Percentiles rank a stretch among this genome's conserved stretches.
Conservation (phyloP, 2,797 vertebrate genomes). For the Ficedula albicollis region DNA sequence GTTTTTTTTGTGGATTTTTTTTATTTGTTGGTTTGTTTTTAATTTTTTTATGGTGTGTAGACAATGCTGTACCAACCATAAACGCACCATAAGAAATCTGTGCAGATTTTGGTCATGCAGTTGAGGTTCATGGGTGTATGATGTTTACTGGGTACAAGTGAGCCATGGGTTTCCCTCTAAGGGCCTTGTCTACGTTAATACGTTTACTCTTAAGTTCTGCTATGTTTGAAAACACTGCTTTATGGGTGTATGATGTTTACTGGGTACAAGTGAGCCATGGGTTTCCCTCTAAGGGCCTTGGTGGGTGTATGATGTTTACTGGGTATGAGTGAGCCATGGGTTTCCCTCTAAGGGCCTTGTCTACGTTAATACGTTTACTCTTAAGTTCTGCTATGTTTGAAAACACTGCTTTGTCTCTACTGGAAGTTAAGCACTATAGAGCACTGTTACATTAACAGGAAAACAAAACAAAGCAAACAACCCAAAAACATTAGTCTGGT, state of each 20-base stretch:
- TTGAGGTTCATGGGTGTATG: not conserved
- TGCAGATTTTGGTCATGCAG: not conserved
- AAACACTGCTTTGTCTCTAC: not conserved
- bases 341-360: not conserved
- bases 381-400: not conserved
- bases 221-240: no score
- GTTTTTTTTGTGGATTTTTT: not conserved
- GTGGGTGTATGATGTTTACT: no score
- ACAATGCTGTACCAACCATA: not conserved
- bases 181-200: no score
- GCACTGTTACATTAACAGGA: not conserved
- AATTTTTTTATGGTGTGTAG: not conserved
- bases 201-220: no score
- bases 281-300: no score
- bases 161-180: no score
- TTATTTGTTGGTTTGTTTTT: not conserved
- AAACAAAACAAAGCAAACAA: not conserved
- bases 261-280: no score
- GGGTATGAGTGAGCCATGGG: not conserved
- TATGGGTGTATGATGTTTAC: fast-evolving
- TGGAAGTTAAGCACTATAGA: not conserved
- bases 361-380: not conserved
- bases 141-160: not conserved
- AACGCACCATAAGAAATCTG: not conserved
- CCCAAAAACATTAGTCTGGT: not conserved